Percentiles rank a stretch among this genome's conserved stretches.
Evolutionary conservation across 2,797 vertebrate species (phyloP).

Genomic region (Myotis findleyi): DNA sequence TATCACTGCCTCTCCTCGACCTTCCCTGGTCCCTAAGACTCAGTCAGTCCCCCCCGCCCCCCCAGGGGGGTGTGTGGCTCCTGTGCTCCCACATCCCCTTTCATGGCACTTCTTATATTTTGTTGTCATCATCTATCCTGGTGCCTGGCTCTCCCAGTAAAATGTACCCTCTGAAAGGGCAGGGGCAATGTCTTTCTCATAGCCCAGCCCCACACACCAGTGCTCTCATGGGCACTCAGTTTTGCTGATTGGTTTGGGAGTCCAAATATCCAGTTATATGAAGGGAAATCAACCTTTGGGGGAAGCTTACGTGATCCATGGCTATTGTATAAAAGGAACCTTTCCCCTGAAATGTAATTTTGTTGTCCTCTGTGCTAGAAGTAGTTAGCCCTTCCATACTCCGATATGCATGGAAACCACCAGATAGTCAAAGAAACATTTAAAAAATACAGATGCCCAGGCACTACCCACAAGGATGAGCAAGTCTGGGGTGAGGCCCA

Average conservation of each 20-base stretch:
- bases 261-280: not conserved
- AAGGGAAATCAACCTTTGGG: not conserved
- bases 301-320: not conserved
- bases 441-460: not conserved
- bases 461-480: not conserved
- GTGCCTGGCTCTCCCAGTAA: fast-evolving
- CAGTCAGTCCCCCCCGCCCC: fast-evolving
- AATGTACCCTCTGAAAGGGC: fast-evolving
- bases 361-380: not conserved
- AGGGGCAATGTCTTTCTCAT: not conserved
- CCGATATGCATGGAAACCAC: not conserved
- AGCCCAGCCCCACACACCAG: too few relatives aligned
- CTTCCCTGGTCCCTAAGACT: not conserved
- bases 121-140: not conserved
- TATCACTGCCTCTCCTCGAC: fast-evolving
- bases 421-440: not conserved
- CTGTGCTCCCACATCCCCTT: fast-evolving
- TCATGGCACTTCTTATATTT: fast-evolving
- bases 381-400: not conserved
- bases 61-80: fast-evolving
- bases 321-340: not conserved
- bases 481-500: not conserved
- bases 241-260: not conserved
- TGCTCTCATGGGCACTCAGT: not conserved
- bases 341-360: not conserved